Evolutionary conservation across 2,797 vertebrate species (phyloP).

Genomic region (Manis javanica): DNA sequence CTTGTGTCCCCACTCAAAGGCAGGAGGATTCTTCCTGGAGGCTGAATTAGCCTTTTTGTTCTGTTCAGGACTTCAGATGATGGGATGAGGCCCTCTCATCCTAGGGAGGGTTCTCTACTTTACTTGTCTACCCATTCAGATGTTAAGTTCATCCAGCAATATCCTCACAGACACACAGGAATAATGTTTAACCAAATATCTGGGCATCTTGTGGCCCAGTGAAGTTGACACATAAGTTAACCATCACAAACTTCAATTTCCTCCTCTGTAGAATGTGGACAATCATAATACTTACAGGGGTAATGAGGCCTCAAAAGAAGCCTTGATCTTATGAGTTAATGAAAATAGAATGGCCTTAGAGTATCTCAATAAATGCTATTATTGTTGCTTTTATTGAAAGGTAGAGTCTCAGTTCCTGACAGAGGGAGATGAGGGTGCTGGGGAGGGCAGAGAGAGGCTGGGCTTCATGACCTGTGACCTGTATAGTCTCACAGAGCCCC

Average conservation of each 20-base stretch:
- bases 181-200: not conserved
- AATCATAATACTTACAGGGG: accelerated
- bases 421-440: not conserved
- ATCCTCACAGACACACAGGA: not conserved
- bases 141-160: not conserved
- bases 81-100: not conserved
- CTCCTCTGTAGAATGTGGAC: not conserved
- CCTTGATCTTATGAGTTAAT: not conserved
- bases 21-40: not conserved
- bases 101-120: not conserved
- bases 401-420: not conserved
- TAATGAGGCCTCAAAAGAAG: not conserved
- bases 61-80: not conserved
- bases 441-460: not conserved
- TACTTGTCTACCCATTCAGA: not conserved
- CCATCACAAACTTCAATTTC: not conserved
- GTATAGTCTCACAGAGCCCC: too few species aligned
- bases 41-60: not conserved
- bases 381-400: not conserved
- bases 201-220: not conserved
- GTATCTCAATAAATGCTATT: not conserved
- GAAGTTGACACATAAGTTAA: not conserved
- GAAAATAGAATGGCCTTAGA: not conserved
- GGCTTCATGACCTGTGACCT: not conserved
- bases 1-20: not conserved